These are phyloP conservation scores for Actinernus sp. DNA, from an alignment of 92 coral and sea anemone species.

Conservation along the genomic window DNA sequence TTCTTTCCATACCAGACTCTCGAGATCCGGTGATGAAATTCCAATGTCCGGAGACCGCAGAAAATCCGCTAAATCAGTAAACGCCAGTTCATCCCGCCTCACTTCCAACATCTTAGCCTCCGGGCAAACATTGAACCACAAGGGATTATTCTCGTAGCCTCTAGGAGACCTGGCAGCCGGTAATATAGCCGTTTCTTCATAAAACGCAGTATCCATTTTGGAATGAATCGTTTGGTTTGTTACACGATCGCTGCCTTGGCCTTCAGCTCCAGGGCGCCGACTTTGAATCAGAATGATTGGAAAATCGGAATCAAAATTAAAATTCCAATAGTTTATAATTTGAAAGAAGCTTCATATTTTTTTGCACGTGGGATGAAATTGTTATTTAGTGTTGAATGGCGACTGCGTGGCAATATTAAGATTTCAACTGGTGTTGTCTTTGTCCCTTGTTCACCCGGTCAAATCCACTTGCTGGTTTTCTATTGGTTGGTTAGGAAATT, in stretches of 20 bases:
- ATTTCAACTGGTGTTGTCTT: conserved; percentile 5
- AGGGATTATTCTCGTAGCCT: conserved; percentile 1
- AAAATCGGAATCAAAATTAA: too few relatives aligned
- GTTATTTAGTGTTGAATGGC: conserved; percentile 26
- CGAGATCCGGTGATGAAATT: conserved; percentile 84
- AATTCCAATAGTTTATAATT: background rate
- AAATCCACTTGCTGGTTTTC: background rate
- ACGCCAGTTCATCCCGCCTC: conserved; percentile 28
- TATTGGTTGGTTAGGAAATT: background rate
- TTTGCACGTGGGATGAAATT: conserved; percentile 51
- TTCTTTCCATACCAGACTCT: conserved; percentile 71
- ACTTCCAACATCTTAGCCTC: conserved; percentile 23
- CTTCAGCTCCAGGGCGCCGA: too few relatives aligned
- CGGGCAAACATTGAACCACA: conserved; percentile 11
- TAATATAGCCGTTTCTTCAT: conserved; percentile 23
- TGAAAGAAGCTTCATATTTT: conserved; percentile 4
- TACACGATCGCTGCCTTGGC: too few relatives aligned
- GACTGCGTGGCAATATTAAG: conserved; percentile 50
- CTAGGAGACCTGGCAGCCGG: background rate
- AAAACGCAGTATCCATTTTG: conserved; percentile 33
- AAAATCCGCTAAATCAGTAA: conserved; percentile 70
- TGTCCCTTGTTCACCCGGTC: conserved; percentile 9
- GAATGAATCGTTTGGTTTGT: too few relatives aligned
- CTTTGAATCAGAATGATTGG: too few relatives aligned
- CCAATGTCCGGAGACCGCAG: conserved; percentile 82